Evolutionary conservation across 2,113 vertebrate genomes (phyloP), one percentile per base, ranked within the genome.

Genomic region (Cebidichthys violaceus): DNA sequence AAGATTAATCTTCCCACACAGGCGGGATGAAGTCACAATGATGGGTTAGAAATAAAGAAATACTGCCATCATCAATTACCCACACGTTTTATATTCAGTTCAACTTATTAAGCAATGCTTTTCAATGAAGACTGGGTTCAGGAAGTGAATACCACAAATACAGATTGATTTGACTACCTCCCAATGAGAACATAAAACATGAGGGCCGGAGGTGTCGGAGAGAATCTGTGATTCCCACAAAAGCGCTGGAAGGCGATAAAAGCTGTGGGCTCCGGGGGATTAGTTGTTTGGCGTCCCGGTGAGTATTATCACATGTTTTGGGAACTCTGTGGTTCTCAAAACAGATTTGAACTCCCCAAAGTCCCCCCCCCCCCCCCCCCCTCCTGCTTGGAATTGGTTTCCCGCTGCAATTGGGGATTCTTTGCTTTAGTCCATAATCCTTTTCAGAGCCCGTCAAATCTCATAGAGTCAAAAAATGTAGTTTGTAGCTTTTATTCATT

Each of bases 271-370:
- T 86, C 29, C 60, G 62, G 81, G 67, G 45, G 27, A 69, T 72
- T 52, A 52, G 57, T 85, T 85, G 68, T 90, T 85, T 88, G 84
- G 80, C 69, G 65, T 81, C 75, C 17, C 7, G 0, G 55, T 39
- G 64, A 22, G 61, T 62, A 70, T 86, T 84, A 93, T 93, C 87
- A 35, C 15, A 74, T 92, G 88, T 88, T 92, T 90, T 90, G 83
- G 83, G 86, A 93, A 90, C 83, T 88, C 69, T 62, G 67, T 57
- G 76, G 24, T 69, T 85, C 68, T 54, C 66, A 79, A 90, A 87
- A 90, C 87, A 89, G 37, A 91, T 75, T 70, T 80, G 31, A 62
- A 76, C 41, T 70, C 62, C 45, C 15, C 31, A 29, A 57, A 31
- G 18, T 70, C 64, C 22, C 65, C 35, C 65, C 45, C 20, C 17